Evolutionary conservation across 1,140 invertebrate species (phyloP).

Genomic region (Adoxophyes honmai): DNA sequence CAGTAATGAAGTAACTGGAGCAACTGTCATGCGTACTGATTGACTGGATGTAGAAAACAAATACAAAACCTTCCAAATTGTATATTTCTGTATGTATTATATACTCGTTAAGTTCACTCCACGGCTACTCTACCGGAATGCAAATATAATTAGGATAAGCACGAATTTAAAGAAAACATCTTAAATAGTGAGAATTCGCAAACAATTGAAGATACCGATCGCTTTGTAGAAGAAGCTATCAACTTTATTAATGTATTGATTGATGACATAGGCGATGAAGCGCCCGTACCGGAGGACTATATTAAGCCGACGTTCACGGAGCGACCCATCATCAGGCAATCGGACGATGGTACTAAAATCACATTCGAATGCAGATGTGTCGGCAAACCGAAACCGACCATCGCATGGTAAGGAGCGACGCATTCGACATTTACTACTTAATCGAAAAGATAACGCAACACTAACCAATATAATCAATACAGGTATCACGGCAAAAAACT

Average conservation of each 20-base stretch:
- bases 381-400: conserved; percentile 93
- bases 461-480: conserved; percentile 35
- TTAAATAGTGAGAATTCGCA: conserved; percentile 51
- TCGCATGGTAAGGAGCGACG: conserved; percentile 89
- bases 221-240: conserved; percentile 30
- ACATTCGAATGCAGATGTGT: conserved; percentile 97
- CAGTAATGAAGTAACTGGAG: conserved; percentile 39
- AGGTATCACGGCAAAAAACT: conserved; percentile 92
- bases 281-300: conserved; percentile 91
- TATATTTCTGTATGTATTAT: conserved; percentile 46
- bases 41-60: conserved; percentile 40
- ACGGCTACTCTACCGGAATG: conserved; percentile 37
- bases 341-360: conserved; percentile 94
- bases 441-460: conserved; percentile 5
- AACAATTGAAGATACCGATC: conserved; percentile 43
- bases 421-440: conserved; percentile 20
- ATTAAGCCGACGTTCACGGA: conserved; percentile 97
- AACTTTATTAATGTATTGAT: conserved; percentile 39
- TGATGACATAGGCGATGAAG: conserved; percentile 89
- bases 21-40: conserved; percentile 74
- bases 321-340: conserved; percentile 96
- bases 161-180: conserved; percentile 70
- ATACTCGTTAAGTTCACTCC: neutral
- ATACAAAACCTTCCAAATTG: conserved; percentile 40
- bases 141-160: conserved; percentile 43